These are phyloP conservation scores for Hemiscyllium ocellatum DNA, from an alignment of 2,113 vertebrate species.

Conservation along the genomic window DNA sequence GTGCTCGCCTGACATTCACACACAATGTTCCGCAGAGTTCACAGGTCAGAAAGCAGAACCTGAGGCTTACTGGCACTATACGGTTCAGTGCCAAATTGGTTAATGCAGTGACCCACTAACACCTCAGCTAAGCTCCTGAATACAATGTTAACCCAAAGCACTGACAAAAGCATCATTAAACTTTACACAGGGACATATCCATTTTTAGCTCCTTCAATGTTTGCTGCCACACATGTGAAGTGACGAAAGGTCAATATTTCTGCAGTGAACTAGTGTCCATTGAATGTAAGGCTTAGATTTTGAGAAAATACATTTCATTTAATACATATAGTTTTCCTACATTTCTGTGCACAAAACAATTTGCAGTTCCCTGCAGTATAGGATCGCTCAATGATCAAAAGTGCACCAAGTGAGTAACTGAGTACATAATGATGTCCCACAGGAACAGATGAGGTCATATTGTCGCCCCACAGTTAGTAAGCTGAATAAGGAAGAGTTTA, in stretches of 20 bases:
- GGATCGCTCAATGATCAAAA: background rate
- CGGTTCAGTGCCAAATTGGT: background rate
- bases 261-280: background rate
- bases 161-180: background rate
- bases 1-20: background rate
- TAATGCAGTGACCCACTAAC: background rate
- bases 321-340: constrained; percentile 13
- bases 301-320: background rate
- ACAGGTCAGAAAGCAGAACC: background rate
- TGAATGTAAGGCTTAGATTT: background rate
- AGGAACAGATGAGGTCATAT: background rate
- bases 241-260: background rate
- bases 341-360: constrained; percentile 20
- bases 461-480: background rate
- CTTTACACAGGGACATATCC: background rate
- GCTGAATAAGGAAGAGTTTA: background rate
- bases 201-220: constrained; percentile 8
- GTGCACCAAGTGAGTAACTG: constrained; percentile 14
- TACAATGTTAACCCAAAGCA: background rate
- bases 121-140: background rate
- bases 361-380: background rate
- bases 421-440: constrained; percentile 25
- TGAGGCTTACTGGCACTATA: background rate
- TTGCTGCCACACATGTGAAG: background rate
- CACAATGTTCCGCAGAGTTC: background rate